Evolutionary conservation across 2,113 vertebrate species (phyloP), one percentile per base, ranked within the genome.

Genomic region (Lates calcarifer): DNA sequence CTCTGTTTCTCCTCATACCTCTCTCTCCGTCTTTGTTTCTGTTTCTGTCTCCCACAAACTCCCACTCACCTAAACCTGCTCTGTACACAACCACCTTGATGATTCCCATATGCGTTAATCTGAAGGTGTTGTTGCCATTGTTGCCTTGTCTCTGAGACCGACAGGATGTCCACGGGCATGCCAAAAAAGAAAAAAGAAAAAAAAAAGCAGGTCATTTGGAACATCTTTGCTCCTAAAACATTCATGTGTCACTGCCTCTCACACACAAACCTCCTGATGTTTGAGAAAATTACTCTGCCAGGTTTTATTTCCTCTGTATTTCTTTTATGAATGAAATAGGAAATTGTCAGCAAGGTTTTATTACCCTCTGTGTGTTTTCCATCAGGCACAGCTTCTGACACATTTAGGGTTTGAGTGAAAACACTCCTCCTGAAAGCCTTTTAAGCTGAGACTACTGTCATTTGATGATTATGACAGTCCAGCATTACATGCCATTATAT

Each of bases 141-240:
- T 49, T 63, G 28, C 76, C 20, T 39, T 39, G 70, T 35, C 61
- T 76, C 26, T 14, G 80, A 74, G 49, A 69, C 47, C 79, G 83
- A 73, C 55, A 53, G 85, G 77, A 78, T 71, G 73, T 86, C 90
- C 82, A 84, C 6, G 13, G 85, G 89, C 87, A n/a, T 37, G 53
- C 45, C 31, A 69, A 18, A 55, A 53, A 47, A 69, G 12, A 55
- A 53, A 47, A 47, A 47, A 47, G 5, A 6, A 22, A 35, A 37
- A 56, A 53, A 60, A 90, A 92, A 90, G 39, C 82, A 56, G 78
- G 79, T 87, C 84, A 88, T 62, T 87, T 65, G 79, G 84, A 87
- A 61, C 72, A 62, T 87, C 81, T 69, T 83, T 85, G 60, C 74
- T 68, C 49, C 73, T 87, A 60, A 87, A 90, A 90, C 82, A 92